phyloP scores from a whole-genome alignment of 1,140 invertebrate genomes.

The Solen grandis region DNA sequence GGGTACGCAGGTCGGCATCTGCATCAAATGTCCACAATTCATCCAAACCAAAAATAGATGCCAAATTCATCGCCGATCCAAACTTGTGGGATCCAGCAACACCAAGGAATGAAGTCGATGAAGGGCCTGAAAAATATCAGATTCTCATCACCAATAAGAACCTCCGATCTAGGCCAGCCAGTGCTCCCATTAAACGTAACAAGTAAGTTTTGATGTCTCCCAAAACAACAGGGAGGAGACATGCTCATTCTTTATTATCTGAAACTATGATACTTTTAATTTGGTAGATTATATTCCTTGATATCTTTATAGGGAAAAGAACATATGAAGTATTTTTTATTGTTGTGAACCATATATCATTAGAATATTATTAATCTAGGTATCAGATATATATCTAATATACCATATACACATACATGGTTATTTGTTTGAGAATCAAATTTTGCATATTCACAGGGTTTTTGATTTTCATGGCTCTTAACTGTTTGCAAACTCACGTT shows the following conservation, averaged over 20 bases:
- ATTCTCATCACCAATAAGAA: constrained; percentile 29
- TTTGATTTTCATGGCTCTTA: no score
- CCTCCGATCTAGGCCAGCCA: constrained; percentile 57
- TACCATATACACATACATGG: no score
- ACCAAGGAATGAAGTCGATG: constrained; percentile 60
- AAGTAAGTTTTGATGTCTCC: constrained; percentile 57
- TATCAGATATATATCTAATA: no score
- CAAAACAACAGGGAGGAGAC: neutral
- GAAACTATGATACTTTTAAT: neutral
- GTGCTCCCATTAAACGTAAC: constrained; percentile 68
- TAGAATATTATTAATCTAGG: no score
- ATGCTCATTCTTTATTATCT: neutral
- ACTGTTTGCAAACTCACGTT: no score
- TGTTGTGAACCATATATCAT: no score
- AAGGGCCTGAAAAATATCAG: constrained; percentile 53
- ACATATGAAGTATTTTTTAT: no score
- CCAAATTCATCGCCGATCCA: constrained; percentile 78
- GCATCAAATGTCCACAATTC: constrained; percentile 53
- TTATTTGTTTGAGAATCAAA: neutral
- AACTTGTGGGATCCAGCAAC: constrained; percentile 77
- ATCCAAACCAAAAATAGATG: constrained; percentile 78
- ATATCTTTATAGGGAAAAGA: no score
- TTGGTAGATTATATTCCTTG: no score
- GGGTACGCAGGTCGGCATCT: constrained; percentile 64
- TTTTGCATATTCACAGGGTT: neutral